A percentile compares a stretch with the other conserved stretches of the same genome.
These are phyloP conservation scores for Rhynchomys soricoides DNA, from an alignment of 2,113 vertebrate species.

Conservation along the genomic window DNA sequence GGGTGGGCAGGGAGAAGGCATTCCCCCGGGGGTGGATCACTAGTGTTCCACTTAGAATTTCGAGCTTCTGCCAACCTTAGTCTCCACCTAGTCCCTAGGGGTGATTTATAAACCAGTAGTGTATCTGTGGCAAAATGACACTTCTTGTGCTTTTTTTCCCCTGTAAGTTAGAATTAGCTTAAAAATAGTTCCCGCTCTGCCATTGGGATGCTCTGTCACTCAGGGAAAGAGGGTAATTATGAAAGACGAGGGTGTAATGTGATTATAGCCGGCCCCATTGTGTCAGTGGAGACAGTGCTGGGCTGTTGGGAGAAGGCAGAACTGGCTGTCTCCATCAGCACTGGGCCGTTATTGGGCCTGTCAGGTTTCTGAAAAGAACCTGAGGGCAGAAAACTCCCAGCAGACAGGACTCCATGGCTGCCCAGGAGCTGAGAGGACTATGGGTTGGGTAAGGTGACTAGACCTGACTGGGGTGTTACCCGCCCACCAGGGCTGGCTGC, in stretches of 20 bases:
- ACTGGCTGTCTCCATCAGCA: not conserved
- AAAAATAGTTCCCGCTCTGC: conserved; percentile 67
- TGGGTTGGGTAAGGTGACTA: not conserved
- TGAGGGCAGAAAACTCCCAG: conserved; percentile 67
- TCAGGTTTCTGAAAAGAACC: conserved; percentile 77
- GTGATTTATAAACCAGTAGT: conserved; percentile 65
- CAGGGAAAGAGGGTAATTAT: conserved; percentile 71
- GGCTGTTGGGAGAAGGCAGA: not conserved
- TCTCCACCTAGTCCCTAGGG: not conserved
- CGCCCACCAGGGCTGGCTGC: not conserved
- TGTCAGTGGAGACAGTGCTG: conserved; percentile 53
- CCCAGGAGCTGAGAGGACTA: not conserved
- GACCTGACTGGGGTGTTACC: too few species aligned
- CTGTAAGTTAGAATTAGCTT: conserved; percentile 57
- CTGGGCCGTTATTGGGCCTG: conserved; percentile 62
- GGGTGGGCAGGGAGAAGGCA: not conserved
- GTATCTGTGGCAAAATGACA: conserved; percentile 53
- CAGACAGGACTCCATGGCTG: conserved; percentile 34
- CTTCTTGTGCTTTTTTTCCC: not conserved
- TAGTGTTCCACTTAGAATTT: not conserved
- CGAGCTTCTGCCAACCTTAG: not conserved
- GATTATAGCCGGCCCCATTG: conserved; percentile 71
- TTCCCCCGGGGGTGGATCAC: not conserved
- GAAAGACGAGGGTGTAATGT: conserved; percentile 72
- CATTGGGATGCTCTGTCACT: conserved; percentile 57